Evolutionary conservation across 2,888 invertebrate species (phyloP).

Genomic region (Cordylochernes scorpioides): DNA sequence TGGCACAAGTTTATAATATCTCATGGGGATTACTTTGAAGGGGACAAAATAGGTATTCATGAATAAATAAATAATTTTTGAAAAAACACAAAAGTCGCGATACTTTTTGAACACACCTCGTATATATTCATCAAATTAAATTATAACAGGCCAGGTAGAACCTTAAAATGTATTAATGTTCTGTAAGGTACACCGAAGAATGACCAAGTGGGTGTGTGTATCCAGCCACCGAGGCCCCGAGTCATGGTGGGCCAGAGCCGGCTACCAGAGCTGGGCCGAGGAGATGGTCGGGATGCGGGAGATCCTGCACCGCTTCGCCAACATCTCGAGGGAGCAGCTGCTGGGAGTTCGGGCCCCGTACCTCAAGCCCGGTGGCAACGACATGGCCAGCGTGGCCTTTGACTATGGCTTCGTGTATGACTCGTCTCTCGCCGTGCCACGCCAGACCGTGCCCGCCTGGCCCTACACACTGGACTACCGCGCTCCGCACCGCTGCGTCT

Average conservation of each 20-base stretch:
- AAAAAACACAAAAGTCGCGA: too few species aligned
- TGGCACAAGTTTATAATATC: too few species aligned
- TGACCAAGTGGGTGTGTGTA: too few species aligned
- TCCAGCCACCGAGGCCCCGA: conserved; percentile 14
- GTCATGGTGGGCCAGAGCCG: conserved; percentile 14
- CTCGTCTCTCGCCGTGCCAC: conserved; percentile 13
- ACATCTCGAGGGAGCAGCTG: conserved; percentile 12
- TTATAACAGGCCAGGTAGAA: too few species aligned
- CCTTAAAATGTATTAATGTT: too few species aligned
- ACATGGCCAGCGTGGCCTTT: conserved; percentile 14
- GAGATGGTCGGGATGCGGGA: conserved; percentile 15
- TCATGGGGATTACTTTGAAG: too few species aligned
- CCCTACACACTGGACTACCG: conserved; percentile 15
- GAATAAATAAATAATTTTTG: too few species aligned
- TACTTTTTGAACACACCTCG: too few species aligned
- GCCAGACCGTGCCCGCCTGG: conserved; percentile 12
- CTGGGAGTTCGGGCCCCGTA: conserved; percentile 15
- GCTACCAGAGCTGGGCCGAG: conserved; percentile 14
- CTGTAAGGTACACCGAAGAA: too few species aligned
- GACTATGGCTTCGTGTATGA: conserved; percentile 16
- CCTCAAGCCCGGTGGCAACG: conserved; percentile 15
- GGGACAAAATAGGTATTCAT: too few species aligned
- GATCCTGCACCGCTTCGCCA: conserved; percentile 14
- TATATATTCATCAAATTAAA: too few species aligned
- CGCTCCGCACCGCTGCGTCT: conserved; percentile 8